A percentile compares a stretch with the other conserved stretches of the same genome.
These are phyloP conservation scores for Hetaerina titia DNA, from an alignment of 2,888 invertebrate genomes.

Conservation along the genomic window DNA sequence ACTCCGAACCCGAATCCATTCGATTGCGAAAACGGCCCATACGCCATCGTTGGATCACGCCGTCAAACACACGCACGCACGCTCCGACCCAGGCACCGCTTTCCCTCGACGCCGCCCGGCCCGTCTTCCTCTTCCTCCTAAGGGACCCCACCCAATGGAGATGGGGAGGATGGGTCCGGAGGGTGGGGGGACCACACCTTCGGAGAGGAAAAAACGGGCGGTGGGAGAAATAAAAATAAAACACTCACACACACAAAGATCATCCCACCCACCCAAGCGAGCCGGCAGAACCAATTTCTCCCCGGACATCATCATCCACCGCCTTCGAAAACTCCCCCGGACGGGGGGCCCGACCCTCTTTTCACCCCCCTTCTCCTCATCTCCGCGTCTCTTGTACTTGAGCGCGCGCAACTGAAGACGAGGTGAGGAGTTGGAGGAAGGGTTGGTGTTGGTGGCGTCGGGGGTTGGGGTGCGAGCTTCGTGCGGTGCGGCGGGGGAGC, in stretches of 20 bases:
- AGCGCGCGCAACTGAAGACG: too few species aligned
- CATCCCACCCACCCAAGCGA: constrained; percentile 5
- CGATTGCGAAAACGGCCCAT: neutral
- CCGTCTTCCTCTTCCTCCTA: neutral
- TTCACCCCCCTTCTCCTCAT: too few species aligned
- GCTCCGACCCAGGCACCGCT: neutral
- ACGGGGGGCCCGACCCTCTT: too few species aligned
- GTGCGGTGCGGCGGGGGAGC: neutral
- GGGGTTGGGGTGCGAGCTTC: too few species aligned
- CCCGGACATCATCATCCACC: neutral
- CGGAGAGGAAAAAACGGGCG: neutral
- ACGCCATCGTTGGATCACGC: neutral
- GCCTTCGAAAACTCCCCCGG: neutral
- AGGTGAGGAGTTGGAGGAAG: too few species aligned
- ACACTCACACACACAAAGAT: neutral
- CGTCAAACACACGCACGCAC: too few species aligned
- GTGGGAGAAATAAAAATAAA: neutral
- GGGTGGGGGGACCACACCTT: constrained; percentile 10
- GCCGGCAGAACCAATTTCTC: neutral
- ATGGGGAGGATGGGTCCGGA: neutral
- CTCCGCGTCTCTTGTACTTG: too few species aligned
- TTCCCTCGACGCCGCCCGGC: neutral
- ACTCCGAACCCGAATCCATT: neutral
- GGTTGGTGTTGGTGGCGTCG: too few species aligned
- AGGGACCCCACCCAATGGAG: neutral